A percentile compares a stretch with the other conserved stretches of the same genome.
Conservation (phyloP, 2,113 vertebrate genomes). For the Calyptommatus sinebrachiatus region DNA sequence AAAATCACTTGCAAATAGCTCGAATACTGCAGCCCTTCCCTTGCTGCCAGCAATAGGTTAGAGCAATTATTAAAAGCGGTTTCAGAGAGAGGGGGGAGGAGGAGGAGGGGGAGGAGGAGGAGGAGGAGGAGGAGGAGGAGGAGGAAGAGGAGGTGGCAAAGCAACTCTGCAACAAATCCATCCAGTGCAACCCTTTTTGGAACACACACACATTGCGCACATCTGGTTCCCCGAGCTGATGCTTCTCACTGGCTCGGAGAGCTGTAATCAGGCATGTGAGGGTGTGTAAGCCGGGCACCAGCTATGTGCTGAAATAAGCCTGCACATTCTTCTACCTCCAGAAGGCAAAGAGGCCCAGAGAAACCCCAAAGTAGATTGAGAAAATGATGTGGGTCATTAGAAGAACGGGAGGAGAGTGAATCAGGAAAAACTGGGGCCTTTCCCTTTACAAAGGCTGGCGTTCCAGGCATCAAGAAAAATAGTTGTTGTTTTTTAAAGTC, state of each 20-base stretch:
- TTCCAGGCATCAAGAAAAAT: not conserved
- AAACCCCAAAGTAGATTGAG: not conserved
- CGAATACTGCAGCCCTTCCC: constrained; percentile 50
- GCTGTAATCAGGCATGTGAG: constrained; percentile 74
- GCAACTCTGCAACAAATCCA: constrained; percentile 19
- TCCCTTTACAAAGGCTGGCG: not conserved
- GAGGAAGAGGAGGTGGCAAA: constrained; percentile 8
- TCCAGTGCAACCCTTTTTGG: constrained; percentile 42
- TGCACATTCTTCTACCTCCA: constrained; percentile 52
- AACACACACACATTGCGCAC: constrained; percentile 65
- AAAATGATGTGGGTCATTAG: not conserved
- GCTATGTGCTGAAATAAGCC: constrained; percentile 71
- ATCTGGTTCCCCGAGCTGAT: constrained; percentile 74
- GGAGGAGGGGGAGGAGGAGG: constrained; percentile 11
- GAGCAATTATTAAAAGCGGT: constrained; percentile 57
- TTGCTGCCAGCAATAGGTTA: constrained; percentile 50
- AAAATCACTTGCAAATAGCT: constrained; percentile 57
- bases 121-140: not conserved
- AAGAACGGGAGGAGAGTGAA: too few relatives aligned
- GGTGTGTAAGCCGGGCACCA: constrained; percentile 69
- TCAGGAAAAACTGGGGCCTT: not conserved
- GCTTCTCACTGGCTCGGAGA: constrained; percentile 64
- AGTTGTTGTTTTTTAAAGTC: fast-evolving
- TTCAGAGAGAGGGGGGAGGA: constrained; percentile 37
- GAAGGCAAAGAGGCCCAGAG: constrained; percentile 19